A percentile compares a stretch with the other conserved stretches of the same genome.
phyloP scores from a whole-genome alignment of 2,113 vertebrate species.

The Morone chrysops region DNA sequence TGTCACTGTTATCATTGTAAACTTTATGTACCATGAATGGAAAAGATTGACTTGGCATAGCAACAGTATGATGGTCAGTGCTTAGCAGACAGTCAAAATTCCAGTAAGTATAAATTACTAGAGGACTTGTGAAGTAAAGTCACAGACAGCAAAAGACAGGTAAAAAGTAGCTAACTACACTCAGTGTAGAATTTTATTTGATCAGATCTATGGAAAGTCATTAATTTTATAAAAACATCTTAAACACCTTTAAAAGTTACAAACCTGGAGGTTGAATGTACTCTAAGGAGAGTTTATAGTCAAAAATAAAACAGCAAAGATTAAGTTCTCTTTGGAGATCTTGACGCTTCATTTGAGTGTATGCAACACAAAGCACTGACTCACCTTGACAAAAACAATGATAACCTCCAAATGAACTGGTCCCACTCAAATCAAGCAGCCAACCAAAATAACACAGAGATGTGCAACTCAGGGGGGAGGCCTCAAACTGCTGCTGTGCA shows the following conservation, averaged over 20 bases:
- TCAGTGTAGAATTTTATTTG: not conserved
- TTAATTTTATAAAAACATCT: not conserved
- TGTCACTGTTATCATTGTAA: not conserved
- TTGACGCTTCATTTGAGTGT: conserved; percentile 34
- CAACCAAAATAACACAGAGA: conserved; percentile 66
- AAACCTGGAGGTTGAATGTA: conserved; percentile 5
- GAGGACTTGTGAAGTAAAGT: not conserved
- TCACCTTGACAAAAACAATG: conserved; percentile 76
- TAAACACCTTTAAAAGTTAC: conserved; percentile 16
- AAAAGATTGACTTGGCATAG: not conserved
- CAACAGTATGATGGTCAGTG: not conserved
- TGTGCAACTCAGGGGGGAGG: conserved; percentile 59
- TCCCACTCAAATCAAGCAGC: conserved; percentile 70
- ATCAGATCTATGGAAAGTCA: not conserved
- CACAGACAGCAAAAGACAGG: not conserved
- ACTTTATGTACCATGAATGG: not conserved
- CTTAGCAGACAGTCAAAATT: too few relatives aligned
- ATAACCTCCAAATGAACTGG: conserved; percentile 76
- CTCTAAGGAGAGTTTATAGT: not conserved
- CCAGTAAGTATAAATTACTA: too few relatives aligned
- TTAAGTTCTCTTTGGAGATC: conserved; percentile 20
- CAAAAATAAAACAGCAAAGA: conserved; percentile 10
- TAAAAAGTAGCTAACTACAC: not conserved
- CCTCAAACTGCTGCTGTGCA: conserved; percentile 65
- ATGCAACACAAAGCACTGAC: conserved; percentile 51